phyloP scores from a whole-genome alignment of 2,113 vertebrate genomes.

The Zootoca vivipara region DNA sequence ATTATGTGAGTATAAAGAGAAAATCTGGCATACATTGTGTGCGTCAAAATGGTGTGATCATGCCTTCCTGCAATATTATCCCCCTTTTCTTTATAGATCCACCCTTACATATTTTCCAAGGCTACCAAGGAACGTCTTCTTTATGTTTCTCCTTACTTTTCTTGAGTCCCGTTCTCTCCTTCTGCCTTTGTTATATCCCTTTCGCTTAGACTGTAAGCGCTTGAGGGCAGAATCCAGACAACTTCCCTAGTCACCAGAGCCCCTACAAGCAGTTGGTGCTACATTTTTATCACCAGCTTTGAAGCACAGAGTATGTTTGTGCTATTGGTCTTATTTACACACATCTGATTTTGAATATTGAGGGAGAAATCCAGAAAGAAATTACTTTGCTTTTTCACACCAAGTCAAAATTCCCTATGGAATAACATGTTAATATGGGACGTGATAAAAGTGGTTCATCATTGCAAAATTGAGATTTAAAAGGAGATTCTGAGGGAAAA shows the following conservation, averaged over 20 bases:
- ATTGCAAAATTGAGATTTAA: slow-evolving; percentile 1
- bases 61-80: not conserved
- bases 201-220: not conserved
- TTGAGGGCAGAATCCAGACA: not conserved
- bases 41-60: not conserved
- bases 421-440: not conserved
- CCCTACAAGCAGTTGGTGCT: not conserved
- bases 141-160: not conserved
- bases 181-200: no score
- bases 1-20: not conserved
- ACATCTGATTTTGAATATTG: not conserved
- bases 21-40: not conserved
- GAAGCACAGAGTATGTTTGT: not conserved
- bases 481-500: not conserved
- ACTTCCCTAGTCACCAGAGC: not conserved
- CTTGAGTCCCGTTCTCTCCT: not conserved
- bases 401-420: not conserved
- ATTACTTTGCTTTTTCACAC: not conserved
- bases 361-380: no score
- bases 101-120: not conserved
- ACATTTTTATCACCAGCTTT: not conserved
- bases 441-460: not conserved
- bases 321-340: not conserved
- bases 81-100: not conserved
- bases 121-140: not conserved